Evolutionary conservation across 2,888 invertebrate species (phyloP), one percentile per base, ranked within the genome.

Genomic region (Leptinotarsa haldemani): DNA sequence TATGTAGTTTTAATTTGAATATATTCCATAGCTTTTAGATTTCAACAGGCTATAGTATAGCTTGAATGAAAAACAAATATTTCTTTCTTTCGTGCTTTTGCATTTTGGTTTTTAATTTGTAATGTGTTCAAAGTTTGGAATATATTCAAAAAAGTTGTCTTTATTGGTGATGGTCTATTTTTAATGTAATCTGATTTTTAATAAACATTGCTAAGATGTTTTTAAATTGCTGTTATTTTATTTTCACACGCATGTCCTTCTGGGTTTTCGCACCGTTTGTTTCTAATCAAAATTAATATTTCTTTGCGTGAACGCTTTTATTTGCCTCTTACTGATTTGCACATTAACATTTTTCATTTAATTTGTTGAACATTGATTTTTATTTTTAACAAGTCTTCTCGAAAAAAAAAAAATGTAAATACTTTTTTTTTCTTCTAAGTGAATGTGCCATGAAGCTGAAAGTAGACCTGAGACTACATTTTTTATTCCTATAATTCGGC

Each of bases 141-240:
- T 74, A 71, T 71, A 66, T 71, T 69, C 69, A 63, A 71, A 68
- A 61, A 63, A 22, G 58, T 79, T 75, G 65, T 78, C 77, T 78
- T 77, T 78, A 77, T 79, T 84, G 86, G 86, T 86, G 86, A 85
- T 84, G 86, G 86, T 85, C 83, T 84, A 82, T 82, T 80, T 79
- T 80, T 84, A 80, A 85, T 86, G 85, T 86, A 85, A 84, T 84
- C 84, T 84, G 79, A 81, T 84, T 85, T 84, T 84, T 78, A 87
- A 87, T 87, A 87, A 87, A 87, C 85, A 86, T 86, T 85, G 84
- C 85, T 84, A 84, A 83, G 82, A 86, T 85, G 86, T 86, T 86
- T 86, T 84, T 82, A 83, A 84, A 84, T 83, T 83, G 81, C 82
- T 83, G 84, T 85, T 80, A 83, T 85, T 85, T 85, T 85, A 83